Conservation (phyloP, 2,888 invertebrate species). For the Tubulanus polymorphus region DNA sequence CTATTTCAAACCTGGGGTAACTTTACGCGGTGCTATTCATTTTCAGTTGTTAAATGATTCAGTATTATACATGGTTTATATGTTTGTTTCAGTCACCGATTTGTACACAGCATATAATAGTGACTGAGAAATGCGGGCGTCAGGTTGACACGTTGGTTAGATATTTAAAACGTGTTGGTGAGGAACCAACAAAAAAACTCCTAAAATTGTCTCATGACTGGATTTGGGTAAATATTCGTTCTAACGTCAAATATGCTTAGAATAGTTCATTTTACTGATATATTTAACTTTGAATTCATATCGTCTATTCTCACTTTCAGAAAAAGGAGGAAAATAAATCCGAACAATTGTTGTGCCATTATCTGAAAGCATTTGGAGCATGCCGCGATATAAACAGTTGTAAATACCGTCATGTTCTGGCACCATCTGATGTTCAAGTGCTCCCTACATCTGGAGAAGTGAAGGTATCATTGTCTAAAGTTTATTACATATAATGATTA, state of each 20-base stretch:
- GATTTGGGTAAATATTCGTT: too few species aligned
- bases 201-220: too few species aligned
- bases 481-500: too few species aligned
- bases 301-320: slow-evolving; percentile 16
- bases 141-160: slow-evolving; percentile 20
- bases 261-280: too few species aligned
- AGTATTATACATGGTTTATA: too few species aligned
- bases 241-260: too few species aligned
- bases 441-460: slow-evolving; percentile 57
- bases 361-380: slow-evolving; percentile 63
- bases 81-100: too few species aligned
- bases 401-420: background rate
- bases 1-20: slow-evolving; percentile 57
- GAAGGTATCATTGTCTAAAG: too few species aligned
- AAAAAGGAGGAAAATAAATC: slow-evolving; percentile 27
- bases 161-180: slow-evolving; percentile 22
- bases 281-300: too few species aligned
- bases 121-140: slow-evolving; percentile 19
- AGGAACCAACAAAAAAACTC: background rate
- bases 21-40: too few species aligned
- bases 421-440: background rate
- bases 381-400: slow-evolving; percentile 57
- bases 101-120: background rate
- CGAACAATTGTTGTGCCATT: slow-evolving; percentile 59
- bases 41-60: too few species aligned